Conservation (phyloP, 2,113 vertebrate species). For the Kryptolebias marmoratus region DNA sequence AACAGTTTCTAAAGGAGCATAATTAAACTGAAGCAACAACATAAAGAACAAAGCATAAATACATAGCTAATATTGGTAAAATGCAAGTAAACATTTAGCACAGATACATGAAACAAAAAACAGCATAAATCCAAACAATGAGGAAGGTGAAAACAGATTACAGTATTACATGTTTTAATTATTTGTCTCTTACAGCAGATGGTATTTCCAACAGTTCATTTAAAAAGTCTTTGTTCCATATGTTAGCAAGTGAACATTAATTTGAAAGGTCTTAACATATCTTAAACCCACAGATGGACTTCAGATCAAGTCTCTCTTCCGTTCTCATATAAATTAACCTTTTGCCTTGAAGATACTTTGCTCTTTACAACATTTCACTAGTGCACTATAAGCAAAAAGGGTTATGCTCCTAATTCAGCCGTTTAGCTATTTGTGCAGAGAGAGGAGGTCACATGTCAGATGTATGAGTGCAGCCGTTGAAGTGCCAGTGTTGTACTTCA, state of each 20-base stretch:
- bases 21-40: not conserved
- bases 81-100: constrained; percentile 1
- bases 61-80: not conserved
- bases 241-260: not conserved
- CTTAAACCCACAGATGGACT: not conserved
- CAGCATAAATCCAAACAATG: not conserved
- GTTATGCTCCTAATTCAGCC: constrained; percentile 47
- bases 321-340: not conserved
- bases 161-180: not conserved
- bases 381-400: constrained; percentile 12
- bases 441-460: constrained; percentile 41
- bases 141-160: not conserved
- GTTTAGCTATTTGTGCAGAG: constrained; percentile 43
- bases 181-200: not conserved
- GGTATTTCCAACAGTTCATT: not conserved
- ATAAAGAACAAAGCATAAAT: not conserved
- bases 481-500: constrained; percentile 8
- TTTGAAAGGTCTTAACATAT: not conserved
- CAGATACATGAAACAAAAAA: not conserved
- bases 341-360: constrained; percentile 9
- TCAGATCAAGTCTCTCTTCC: not conserved
- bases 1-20: not conserved
- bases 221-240: not conserved
- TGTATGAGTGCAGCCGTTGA: constrained; percentile 44
- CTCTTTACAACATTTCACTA: not conserved